Evolutionary conservation across 2,797 vertebrate genomes (phyloP).

Genomic region (Gouania willdenowi): DNA sequence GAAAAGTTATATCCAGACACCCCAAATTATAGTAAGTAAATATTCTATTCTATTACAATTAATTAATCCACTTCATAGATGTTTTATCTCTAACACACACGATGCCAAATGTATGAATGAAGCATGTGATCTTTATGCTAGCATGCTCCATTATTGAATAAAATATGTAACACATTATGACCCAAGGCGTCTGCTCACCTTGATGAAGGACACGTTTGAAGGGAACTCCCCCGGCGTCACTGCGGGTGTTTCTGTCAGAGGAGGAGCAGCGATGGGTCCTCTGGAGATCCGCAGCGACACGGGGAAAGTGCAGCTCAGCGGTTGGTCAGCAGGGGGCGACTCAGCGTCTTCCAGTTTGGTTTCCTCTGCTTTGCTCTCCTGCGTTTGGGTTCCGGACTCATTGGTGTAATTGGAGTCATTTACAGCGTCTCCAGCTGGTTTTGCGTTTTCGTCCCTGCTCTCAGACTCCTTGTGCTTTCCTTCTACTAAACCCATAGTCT

Average conservation of each 20-base stretch:
- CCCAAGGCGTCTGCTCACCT: no score
- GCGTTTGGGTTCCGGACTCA: conserved; percentile 24
- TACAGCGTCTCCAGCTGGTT: conserved; percentile 14
- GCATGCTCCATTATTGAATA: no score
- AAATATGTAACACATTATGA: no score
- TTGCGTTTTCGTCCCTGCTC: conserved; percentile 43
- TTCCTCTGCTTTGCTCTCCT: conserved; percentile 31
- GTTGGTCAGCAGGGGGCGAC: conserved; percentile 31
- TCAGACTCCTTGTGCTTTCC: conserved; percentile 36
- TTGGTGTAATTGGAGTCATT: conserved; percentile 32
- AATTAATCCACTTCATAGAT: no score
- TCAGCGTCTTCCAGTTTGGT: conserved; percentile 31
- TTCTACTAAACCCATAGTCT: conserved; percentile 16
- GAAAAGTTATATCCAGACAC: no score
- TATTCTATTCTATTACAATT: no score
- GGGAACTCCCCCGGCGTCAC: conserved; percentile 80
- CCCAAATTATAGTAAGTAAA: no score
- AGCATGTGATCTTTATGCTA: no score
- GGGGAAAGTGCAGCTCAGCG: conserved; percentile 71
- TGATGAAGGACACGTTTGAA: conserved; percentile 86
- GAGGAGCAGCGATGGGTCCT: conserved; percentile 86
- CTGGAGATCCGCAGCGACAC: conserved; percentile 82
- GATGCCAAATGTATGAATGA: no score
- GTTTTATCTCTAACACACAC: no score
- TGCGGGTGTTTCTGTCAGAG: conserved; percentile 66